phyloP scores from a whole-genome alignment of 1,140 invertebrate genomes.

The Bilobella aurantiaca region DNA sequence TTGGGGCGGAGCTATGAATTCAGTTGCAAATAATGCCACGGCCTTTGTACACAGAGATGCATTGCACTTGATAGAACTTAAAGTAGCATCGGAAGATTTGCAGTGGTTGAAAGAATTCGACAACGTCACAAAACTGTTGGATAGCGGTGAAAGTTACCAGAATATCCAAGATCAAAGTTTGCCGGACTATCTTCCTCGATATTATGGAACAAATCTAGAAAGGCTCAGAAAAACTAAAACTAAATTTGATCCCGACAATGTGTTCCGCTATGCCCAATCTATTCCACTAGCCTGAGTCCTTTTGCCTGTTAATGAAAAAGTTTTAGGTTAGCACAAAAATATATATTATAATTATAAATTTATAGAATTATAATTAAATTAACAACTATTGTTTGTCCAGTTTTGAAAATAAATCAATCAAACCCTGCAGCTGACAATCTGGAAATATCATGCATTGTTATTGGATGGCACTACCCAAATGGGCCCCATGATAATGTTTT shows the following conservation, averaged over 20 bases:
- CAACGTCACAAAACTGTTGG: background rate
- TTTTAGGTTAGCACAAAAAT: no score
- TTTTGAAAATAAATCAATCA: no score
- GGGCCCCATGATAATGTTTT: no score
- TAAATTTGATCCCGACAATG: background rate
- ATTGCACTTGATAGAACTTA: background rate
- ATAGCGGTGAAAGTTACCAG: conserved; percentile 6
- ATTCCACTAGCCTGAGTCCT: no score
- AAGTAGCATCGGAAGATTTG: background rate
- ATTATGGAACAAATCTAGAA: background rate
- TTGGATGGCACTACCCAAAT: no score
- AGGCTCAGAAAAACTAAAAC: background rate
- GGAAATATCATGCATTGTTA: no score
- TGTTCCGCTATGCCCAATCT: background rate
- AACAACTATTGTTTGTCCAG: no score
- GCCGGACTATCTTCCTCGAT: background rate
- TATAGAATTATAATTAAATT: no score
- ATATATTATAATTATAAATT: no score
- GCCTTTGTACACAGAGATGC: background rate
- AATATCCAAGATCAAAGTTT: background rate
- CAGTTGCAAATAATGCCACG: background rate
- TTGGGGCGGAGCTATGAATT: background rate
- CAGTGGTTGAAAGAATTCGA: background rate
- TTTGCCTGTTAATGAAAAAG: no score
- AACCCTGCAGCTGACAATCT: no score